These are phyloP conservation scores for Amblyopsis hoosieri DNA, from an alignment of 2,797 vertebrate species.

Conservation along the genomic window DNA sequence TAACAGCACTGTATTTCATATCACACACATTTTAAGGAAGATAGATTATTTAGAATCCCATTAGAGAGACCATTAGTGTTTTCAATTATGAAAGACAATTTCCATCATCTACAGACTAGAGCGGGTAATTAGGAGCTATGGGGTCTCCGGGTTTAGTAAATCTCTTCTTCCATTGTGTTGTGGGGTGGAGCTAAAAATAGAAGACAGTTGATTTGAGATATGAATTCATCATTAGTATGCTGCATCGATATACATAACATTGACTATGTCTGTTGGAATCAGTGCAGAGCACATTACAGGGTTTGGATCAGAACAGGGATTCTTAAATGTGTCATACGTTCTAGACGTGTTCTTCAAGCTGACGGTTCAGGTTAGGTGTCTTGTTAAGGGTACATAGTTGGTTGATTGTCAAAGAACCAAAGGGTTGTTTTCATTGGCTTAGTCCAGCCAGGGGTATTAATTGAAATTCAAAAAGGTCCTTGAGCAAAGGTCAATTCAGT, in stretches of 20 bases:
- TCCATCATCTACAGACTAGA: not conserved
- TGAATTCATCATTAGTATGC: not conserved
- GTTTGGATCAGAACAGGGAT: no score
- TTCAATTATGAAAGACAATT: constrained; percentile 55
- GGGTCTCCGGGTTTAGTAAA: constrained; percentile 14
- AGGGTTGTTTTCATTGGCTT: no score
- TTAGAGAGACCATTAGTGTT: constrained; percentile 56
- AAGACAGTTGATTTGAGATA: constrained; percentile 14
- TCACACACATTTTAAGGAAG: constrained; percentile 24
- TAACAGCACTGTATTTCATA: constrained; percentile 16
- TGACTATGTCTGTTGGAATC: not conserved
- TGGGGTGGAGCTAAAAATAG: not conserved
- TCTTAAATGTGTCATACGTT: no score
- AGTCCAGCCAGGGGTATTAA: no score
- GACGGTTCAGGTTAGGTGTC: no score
- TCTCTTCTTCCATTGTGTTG: not conserved
- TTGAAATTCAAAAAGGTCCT: no score
- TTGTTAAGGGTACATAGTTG: no score
- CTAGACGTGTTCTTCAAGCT: no score
- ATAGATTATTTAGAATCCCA: constrained; percentile 26
- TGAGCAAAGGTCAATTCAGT: no score
- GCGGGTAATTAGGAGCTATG: constrained; percentile 26
- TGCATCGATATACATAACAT: not conserved
- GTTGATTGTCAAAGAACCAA: no score
- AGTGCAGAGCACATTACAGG: no score